Conservation (phyloP, 2,888 invertebrate species). For the Entomobrya multifasciata region DNA sequence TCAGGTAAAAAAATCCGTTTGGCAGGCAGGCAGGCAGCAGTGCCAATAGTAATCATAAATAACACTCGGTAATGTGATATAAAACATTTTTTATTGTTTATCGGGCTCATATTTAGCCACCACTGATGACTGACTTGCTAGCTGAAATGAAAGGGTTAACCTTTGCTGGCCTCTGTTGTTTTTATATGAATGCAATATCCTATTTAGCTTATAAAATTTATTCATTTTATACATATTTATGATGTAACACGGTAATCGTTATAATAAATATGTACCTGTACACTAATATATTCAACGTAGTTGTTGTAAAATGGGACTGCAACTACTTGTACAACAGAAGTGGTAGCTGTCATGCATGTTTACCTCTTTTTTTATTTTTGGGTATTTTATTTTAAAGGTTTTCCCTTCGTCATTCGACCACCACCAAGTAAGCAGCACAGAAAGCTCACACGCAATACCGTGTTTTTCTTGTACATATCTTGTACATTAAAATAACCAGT, state of each 20-base stretch:
- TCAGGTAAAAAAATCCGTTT: constrained; percentile 22
- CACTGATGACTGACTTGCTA: background rate
- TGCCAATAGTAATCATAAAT: constrained; percentile 15
- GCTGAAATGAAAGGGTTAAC: constrained; percentile 7
- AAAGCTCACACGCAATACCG: constrained; percentile 11
- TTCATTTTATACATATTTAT: constrained; percentile 17
- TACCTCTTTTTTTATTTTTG: constrained; percentile 7
- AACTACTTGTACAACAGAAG: background rate
- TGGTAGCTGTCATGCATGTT: constrained; percentile 36
- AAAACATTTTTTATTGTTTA: constrained; percentile 16
- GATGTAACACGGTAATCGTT: constrained; percentile 28
- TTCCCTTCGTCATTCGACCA: constrained; percentile 25
- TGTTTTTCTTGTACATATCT: background rate
- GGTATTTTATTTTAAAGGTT: background rate
- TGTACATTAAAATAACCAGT: constrained; percentile 46
- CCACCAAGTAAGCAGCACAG: constrained; percentile 19
- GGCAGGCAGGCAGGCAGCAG: constrained; percentile 10
- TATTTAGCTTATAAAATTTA: background rate
- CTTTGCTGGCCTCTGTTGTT: too few relatives aligned
- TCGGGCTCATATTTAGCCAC: constrained; percentile 2
- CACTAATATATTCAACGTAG: constrained; percentile 30
- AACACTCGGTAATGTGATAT: constrained; percentile 12
- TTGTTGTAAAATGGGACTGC: background rate
- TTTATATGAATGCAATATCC: background rate
- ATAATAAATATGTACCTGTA: constrained; percentile 43